Percentiles rank a stretch among this genome's conserved stretches.
Conservation (phyloP, 1,140 invertebrate genomes). For the Pachypsylla venusta region DNA sequence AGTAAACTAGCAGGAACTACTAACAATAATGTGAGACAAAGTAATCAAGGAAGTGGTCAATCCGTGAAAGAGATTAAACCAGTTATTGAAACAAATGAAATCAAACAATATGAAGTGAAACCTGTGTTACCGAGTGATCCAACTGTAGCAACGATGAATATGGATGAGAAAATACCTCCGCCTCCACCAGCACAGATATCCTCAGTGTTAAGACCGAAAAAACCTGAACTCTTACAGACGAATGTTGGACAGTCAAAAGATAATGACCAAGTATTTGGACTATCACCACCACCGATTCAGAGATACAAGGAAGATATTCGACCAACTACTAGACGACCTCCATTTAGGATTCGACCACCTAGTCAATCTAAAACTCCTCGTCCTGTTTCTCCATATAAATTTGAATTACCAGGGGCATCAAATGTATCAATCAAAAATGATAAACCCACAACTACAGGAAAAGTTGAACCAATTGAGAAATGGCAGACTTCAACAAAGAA, state of each 20-base stretch:
- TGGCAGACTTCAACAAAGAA: constrained; percentile 13
- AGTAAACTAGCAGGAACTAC: neutral
- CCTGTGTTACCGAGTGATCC: constrained; percentile 17
- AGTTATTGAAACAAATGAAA: neutral
- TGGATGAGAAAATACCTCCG: constrained; percentile 23
- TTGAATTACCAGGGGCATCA: constrained; percentile 23
- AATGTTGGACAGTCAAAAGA: constrained; percentile 8
- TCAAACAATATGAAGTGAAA: neutral
- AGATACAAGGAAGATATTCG: neutral
- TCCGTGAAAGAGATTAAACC: neutral
- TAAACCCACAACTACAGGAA: constrained; percentile 11
- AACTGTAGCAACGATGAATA: constrained; percentile 24
- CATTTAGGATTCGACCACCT: neutral
- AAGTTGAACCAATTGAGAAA: constrained; percentile 16
- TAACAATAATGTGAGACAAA: neutral
- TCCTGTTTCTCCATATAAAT: constrained; percentile 26
- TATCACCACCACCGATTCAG: constrained; percentile 23
- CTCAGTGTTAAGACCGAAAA: neutral
- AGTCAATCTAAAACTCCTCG: constrained; percentile 14
- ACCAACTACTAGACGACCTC: constrained; percentile 11
- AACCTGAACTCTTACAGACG: constrained; percentile 20
- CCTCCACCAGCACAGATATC: constrained; percentile 22
- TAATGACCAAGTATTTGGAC: constrained; percentile 21
- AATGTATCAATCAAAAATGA: neutral
- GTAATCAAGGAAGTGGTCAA: neutral